Conservation (phyloP, 2,113 vertebrate species). For the Erythrolamprus reginae region DNA sequence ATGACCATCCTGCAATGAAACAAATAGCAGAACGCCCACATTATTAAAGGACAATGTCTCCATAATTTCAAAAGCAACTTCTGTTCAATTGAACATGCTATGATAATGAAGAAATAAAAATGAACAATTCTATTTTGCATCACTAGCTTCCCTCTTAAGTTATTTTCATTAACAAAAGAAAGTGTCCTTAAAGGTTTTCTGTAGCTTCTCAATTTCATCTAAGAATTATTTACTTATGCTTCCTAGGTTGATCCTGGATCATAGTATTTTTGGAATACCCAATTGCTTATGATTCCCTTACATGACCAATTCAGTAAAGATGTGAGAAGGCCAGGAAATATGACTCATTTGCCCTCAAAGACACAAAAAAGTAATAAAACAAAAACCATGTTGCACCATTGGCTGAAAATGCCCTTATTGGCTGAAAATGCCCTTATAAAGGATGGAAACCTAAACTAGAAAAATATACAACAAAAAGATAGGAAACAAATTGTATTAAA, state of each 20-base stretch:
- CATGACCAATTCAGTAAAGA: neutral
- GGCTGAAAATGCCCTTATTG: neutral
- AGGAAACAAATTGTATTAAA: neutral
- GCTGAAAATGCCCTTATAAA: neutral
- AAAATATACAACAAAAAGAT: neutral
- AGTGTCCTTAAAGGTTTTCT: neutral
- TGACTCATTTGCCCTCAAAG: neutral
- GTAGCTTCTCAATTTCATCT: neutral
- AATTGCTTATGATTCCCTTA: neutral
- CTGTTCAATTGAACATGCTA: neutral
- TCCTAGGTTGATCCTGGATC: neutral
- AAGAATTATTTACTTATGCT: neutral
- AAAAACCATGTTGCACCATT: neutral
- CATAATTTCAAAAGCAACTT: neutral
- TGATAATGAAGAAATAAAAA: neutral
- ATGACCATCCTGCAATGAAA: neutral
- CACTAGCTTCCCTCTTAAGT: neutral
- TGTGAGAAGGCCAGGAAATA: neutral
- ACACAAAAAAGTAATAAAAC: neutral
- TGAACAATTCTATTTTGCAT: neutral
- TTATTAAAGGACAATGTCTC: neutral
- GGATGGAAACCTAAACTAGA: neutral
- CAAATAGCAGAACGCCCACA: neutral
- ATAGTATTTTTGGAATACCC: neutral
- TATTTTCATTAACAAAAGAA: neutral